Evolutionary conservation across 1,140 invertebrate genomes (phyloP), one percentile per base, ranked within the genome.

Genomic region (Ganaspis sp.): DNA sequence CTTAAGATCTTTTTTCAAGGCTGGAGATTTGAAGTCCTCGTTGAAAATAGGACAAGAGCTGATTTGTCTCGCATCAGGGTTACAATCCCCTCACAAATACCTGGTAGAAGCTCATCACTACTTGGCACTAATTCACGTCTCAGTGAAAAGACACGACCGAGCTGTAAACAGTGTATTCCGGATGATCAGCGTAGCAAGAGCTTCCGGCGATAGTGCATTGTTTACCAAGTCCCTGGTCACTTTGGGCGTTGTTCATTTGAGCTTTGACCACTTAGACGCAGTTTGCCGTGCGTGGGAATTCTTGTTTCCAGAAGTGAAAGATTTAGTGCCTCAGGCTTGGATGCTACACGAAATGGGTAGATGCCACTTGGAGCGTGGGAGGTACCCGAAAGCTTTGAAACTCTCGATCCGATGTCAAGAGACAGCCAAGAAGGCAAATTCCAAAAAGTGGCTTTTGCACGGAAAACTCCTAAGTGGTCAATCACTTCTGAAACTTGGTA

Each of bases 241-340:
- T 0, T 29, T 89, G 6, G 88, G 87, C 4, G 86, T 80, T 64
- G 85, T 89, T 11, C 89, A 90, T 26, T 42, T 90, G 8, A 84
- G 72, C 11, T 89, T 88, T n/a, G 82, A 83, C 0, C 85, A 88
- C 72, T 26, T 88, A 5, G 54, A 84, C 4, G 87, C 84, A 0
- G 79, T 86, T 0, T 81, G 81, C 0, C 78, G 53, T 0, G 82
- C 82, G 0, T 87, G 87, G 86, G 73, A 88, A 17, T 76, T 84
- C n/a, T 54, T 89, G 5, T 37, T 78, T 9, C 19, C 23, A 0
- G 72, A 84, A 19, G 1, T 89, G 12, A 49, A 81, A 2, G 83
- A 84, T 11, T 70, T 85, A 11, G 73, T 88, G 0, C 75, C 83
- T 0, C 74, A 73, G 29, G 84, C 89, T 3, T 90, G 89, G 89